Evolutionary conservation across 2,113 vertebrate genomes (phyloP).

Genomic region (Phaetusa simplex): DNA sequence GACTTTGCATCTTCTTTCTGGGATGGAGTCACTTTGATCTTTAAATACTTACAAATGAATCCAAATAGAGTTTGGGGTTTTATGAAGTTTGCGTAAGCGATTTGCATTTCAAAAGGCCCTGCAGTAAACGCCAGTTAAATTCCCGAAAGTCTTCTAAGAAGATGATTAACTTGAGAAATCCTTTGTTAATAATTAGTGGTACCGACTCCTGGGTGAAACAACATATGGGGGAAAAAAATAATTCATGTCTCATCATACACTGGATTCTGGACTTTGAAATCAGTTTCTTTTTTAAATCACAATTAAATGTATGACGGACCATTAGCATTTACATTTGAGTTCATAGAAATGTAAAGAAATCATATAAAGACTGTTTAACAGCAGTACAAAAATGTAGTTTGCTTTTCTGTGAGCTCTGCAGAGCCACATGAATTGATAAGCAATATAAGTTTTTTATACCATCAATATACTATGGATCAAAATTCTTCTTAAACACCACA

Average conservation of each 20-base stretch:
- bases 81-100: slow-evolving; percentile 28
- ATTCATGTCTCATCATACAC: neutral
- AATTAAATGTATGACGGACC: neutral
- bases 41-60: slow-evolving; percentile 56
- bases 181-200: slow-evolving; percentile 44
- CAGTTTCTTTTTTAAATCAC: neutral
- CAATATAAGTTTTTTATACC: neutral
- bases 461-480: neutral
- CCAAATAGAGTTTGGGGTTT: slow-evolving; percentile 28
- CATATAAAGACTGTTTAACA: neutral
- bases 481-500: neutral
- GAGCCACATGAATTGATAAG: neutral
- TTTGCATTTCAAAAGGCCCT: slow-evolving; percentile 57
- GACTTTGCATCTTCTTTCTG: neutral
- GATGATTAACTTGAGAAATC: slow-evolving; percentile 49
- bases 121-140: slow-evolving; percentile 31
- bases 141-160: slow-evolving; percentile 43
- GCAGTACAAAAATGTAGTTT: neutral
- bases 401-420: neutral
- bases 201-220: slow-evolving; percentile 10
- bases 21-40: slow-evolving; percentile 25
- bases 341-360: neutral
- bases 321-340: neutral
- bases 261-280: neutral
- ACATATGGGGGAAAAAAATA: neutral